Base-by-base conservation (phyloP, 2,888 invertebrate species). In the Euspilapteryx auroguttella region DNA sequence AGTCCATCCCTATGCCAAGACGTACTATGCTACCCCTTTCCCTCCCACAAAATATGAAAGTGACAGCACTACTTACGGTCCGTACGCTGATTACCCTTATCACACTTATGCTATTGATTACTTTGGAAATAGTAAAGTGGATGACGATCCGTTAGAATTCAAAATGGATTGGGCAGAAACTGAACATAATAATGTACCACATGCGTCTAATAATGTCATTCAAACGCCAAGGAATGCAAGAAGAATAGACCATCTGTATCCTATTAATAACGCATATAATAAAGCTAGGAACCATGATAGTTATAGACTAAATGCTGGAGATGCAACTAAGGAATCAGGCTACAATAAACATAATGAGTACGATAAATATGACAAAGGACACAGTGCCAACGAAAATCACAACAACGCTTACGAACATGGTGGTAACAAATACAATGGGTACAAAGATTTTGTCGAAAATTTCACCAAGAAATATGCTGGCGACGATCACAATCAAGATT, bases 401-500 rank as follows among this genome's bases (percentile, higher is more conserved):
- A 44, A 38, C 34, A 36, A 36, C 3, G 41, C 29, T 11, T 47
- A 50, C 27, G 41, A 42, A 15, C 34, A 52, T 9, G 37, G 41
- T 10, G 43, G 40, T 9, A 37, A 54, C 9, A 47, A 52, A 21
- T 42, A 49, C 21, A 47, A 35, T 21, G 55, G 47, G 15, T 59
- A 54, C 15, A 68, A 58, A 49, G 48, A 66, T 33, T 58, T 66
- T 34, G 36, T 52, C 2, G 68, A 71, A 35, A 42, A 41, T 14
- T 63, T 69, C 39, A 52, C 54, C 1, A 62, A 66, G 35, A 64
- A 57, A 40, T 66, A 62, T 36, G 66, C 64, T 3, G 41, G 44
- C 3, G 56, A 59, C 39, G 50, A 56, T 15, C 38, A 51, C 12
- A 49, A 50, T 12, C 59, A 49, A 37, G 41, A 57, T 29, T 37